A percentile compares a stretch with the other conserved stretches of the same genome.
phyloP scores from a whole-genome alignment of 2,113 vertebrate genomes.

The Saiga tatarica region DNA sequence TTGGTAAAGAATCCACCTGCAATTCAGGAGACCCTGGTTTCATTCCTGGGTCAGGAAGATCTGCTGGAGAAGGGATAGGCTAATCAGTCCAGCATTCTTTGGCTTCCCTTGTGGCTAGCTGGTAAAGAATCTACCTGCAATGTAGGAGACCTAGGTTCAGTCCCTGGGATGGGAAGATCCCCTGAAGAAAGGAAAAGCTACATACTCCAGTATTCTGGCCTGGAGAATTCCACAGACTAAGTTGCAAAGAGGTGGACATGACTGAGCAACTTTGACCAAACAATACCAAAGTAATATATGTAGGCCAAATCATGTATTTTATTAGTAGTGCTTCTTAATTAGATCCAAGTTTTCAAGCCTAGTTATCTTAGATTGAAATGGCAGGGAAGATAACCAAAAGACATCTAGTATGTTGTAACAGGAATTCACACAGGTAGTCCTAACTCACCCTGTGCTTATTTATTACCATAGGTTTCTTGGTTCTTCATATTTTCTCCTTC shows the following conservation, averaged over 20 bases:
- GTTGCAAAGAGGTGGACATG: neutral
- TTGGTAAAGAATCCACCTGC: neutral
- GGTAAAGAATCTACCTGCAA: neutral
- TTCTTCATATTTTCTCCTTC: neutral
- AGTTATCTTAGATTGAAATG: neutral
- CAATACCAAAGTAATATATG: neutral
- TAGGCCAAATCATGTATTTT: neutral
- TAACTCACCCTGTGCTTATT: neutral
- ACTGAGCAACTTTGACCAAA: neutral
- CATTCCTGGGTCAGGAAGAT: neutral
- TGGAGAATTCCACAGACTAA: neutral
- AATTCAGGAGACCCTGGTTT: neutral
- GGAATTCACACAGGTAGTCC: neutral
- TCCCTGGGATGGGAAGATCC: neutral
- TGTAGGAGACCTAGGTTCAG: neutral
- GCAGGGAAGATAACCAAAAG: neutral
- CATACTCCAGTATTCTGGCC: neutral
- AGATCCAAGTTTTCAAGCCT: neutral
- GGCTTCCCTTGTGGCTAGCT: neutral
- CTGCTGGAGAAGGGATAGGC: neutral
- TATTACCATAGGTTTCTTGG: neutral
- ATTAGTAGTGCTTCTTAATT: neutral
- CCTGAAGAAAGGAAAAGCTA: neutral
- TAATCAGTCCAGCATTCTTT: neutral
- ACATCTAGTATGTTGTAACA: neutral